Evolutionary conservation across 2,797 vertebrate genomes (phyloP), one percentile per base, ranked within the genome.

Genomic region (Bradypodion ventrale): DNA sequence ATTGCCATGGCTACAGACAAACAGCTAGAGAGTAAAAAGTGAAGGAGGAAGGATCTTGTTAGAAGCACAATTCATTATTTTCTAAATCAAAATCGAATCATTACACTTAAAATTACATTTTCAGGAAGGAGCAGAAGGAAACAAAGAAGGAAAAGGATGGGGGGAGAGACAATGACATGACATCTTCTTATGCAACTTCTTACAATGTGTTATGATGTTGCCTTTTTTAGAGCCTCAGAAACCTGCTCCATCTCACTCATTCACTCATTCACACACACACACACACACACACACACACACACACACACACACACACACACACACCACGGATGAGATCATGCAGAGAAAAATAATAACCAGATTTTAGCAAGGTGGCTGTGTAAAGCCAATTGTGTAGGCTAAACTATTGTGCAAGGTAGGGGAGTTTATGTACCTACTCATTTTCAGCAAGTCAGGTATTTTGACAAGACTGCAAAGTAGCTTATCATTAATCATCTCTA

Each of bases 281-380:
- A n/a, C n/a, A n/a, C n/a, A n/a, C n/a, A n/a, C n/a, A n/a, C n/a
- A n/a, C n/a, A n/a, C n/a, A n/a, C n/a, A n/a, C n/a, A n/a, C n/a
- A n/a, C n/a, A n/a, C n/a, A n/a, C n/a, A n/a, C n/a, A n/a, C 74
- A 78, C 21, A 46, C 32, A n/a, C 60, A 40, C 10, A 2, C 8
- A 21, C 9, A 44, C 87, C 87, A 49, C 37, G 77, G 83, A 80
- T 81, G 77, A 87, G 75, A 90, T 89, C 82, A 83, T 89, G 83
- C 32, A 75, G 42, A 77, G 77, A 86, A 83, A n/a, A 91, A 89
- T n/a, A 15, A 29, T 44, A 35, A n/a, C 44, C 52, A 0, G 32
- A 49, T 35, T 87, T 91, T 87, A 88, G 69, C 60, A 79, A 85
- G 35, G 7, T 44, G 84, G 2, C 88, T 92, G 68, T 85, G 82